phyloP scores from a whole-genome alignment of 2,888 invertebrate genomes.

The Ochropacha duplaris region DNA sequence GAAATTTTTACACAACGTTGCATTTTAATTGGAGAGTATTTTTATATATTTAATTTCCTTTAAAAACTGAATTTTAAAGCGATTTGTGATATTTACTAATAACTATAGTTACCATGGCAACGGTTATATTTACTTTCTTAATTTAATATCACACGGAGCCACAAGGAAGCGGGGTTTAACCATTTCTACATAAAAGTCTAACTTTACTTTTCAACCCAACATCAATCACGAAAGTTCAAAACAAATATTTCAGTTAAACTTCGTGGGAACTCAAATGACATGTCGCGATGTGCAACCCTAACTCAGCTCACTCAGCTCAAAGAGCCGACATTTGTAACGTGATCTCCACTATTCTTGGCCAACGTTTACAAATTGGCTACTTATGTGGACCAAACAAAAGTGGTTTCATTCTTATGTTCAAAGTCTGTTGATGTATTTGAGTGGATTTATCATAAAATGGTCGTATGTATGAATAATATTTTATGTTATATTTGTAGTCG shows the following conservation, averaged over 20 bases:
- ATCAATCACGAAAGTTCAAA: neutral
- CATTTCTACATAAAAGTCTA: too few relatives aligned
- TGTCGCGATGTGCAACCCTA: neutral
- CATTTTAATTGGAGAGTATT: too few relatives aligned
- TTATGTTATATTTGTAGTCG: neutral
- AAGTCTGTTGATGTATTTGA: neutral
- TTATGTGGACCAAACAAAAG: constrained; percentile 31
- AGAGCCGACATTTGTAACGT: constrained; percentile 4
- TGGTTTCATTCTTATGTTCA: neutral
- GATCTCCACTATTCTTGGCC: constrained; percentile 13
- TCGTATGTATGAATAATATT: neutral
- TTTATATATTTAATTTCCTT: too few relatives aligned
- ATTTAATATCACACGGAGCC: too few relatives aligned
- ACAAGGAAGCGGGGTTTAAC: too few relatives aligned
- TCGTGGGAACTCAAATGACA: neutral
- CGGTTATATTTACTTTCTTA: too few relatives aligned
- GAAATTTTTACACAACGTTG: too few relatives aligned
- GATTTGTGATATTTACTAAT: too few relatives aligned
- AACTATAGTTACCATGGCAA: too few relatives aligned
- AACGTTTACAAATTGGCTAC: constrained; percentile 36
- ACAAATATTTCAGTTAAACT: neutral
- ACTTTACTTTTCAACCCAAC: neutral
- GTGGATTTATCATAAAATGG: neutral
- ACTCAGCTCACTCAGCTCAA: neutral
- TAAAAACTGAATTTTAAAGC: too few relatives aligned